Conservation (phyloP, 2,888 invertebrate species). For the Ephialtes manifestator region DNA sequence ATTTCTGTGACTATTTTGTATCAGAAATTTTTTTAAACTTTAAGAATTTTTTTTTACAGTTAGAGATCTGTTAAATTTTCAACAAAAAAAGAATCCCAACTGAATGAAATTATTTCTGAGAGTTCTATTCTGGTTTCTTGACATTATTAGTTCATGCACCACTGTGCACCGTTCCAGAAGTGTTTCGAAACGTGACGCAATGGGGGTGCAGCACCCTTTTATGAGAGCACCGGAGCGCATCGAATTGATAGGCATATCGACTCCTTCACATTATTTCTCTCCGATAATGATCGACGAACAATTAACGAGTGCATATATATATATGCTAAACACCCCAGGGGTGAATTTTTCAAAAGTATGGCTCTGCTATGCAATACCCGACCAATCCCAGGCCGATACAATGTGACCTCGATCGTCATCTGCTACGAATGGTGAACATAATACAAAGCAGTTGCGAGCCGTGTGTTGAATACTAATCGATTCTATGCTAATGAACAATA, state of each 20-base stretch:
- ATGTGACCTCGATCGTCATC: slow-evolving; percentile 56
- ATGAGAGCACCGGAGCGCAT: slow-evolving; percentile 22
- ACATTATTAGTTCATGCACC: slow-evolving; percentile 14
- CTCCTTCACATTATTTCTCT: slow-evolving; percentile 31
- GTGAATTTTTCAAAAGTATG: slow-evolving; percentile 22
- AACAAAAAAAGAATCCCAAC: not conserved
- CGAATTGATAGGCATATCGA: slow-evolving; percentile 54
- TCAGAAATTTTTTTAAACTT: too few relatives aligned
- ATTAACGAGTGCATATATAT: slow-evolving; percentile 44
- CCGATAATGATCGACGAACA: slow-evolving; percentile 55
- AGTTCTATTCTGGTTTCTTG: not conserved
- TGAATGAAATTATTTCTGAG: not conserved
- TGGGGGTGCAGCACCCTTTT: slow-evolving; percentile 27
- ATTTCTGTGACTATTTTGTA: too few relatives aligned
- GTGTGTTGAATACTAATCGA: slow-evolving; percentile 65
- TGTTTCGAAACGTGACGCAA: slow-evolving; percentile 22
- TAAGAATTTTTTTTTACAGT: too few relatives aligned
- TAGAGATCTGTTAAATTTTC: too few relatives aligned
- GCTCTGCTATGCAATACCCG: slow-evolving; percentile 5
- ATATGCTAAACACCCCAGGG: not conserved
- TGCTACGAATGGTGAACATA: slow-evolving; percentile 53
- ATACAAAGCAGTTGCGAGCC: slow-evolving; percentile 54
- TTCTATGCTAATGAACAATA: slow-evolving; percentile 59
- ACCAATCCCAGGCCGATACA: slow-evolving; percentile 46
- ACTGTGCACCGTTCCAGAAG: slow-evolving; percentile 21